Conservation (phyloP, 2,888 invertebrate genomes). For the Eilema griseolum region DNA sequence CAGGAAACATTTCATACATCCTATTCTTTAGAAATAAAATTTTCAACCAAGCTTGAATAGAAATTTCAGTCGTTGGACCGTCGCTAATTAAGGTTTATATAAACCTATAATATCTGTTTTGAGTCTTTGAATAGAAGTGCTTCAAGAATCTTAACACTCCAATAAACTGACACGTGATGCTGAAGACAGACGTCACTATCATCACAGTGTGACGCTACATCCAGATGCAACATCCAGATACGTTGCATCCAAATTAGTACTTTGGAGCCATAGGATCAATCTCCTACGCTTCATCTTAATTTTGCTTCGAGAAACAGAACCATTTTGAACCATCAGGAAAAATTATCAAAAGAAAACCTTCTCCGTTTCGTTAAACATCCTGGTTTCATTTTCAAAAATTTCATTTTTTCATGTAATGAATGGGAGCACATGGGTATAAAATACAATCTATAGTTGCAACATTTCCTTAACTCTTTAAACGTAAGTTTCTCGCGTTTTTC, state of each 20-base stretch:
- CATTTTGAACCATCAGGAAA: too few relatives aligned
- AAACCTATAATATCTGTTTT: neutral
- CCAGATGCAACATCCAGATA: too few relatives aligned
- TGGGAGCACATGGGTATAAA: neutral
- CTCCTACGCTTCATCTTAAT: neutral
- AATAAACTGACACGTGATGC: neutral
- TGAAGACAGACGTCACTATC: neutral
- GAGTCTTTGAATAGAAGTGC: neutral
- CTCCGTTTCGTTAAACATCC: neutral
- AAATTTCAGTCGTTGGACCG: neutral
- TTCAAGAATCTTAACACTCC: neutral
- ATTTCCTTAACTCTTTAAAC: neutral
- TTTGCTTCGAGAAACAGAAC: neutral
- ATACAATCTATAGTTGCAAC: neutral
- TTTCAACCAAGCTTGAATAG: neutral
- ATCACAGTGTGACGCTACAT: too few relatives aligned
- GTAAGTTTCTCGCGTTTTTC: neutral
- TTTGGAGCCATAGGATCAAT: too few relatives aligned
- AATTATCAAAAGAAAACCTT: neutral
- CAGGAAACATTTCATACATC: slow-evolving; percentile 17
- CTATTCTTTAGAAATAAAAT: slow-evolving; percentile 12
- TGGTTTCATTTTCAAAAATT: too few relatives aligned
- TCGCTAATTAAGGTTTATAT: neutral
- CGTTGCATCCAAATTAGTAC: too few relatives aligned
- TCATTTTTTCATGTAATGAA: neutral